Evolutionary conservation across 2,113 vertebrate species (phyloP).

Genomic region (Neoarius graeffei): DNA sequence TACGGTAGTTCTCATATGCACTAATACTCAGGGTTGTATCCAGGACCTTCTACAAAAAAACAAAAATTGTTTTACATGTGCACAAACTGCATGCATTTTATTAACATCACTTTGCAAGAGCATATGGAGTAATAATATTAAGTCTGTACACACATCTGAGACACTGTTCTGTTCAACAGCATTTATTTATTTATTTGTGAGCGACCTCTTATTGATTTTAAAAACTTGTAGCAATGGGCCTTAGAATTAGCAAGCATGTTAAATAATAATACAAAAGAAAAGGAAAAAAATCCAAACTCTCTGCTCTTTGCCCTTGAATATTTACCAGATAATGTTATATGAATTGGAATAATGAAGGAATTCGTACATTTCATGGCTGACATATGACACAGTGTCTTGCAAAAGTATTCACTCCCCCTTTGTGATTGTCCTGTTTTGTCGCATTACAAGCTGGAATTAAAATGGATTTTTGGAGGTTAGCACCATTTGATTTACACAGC

Average conservation of each 20-base stretch:
- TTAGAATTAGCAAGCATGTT: neutral
- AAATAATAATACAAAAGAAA: neutral
- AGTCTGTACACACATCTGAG: neutral
- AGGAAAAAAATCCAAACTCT: neutral
- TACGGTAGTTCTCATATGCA: neutral
- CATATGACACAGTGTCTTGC: neutral
- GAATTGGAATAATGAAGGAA: neutral
- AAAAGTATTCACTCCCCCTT: too few species aligned
- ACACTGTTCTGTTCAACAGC: neutral
- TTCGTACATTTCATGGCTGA: too few species aligned
- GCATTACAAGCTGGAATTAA: too few species aligned
- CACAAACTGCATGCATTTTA: neutral
- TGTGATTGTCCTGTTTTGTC: too few species aligned
- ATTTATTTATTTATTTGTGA: neutral
- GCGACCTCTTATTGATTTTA: neutral
- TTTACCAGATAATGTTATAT: neutral
- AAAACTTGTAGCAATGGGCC: neutral
- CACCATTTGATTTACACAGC: too few species aligned
- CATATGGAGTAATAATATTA: neutral
- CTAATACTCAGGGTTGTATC: neutral
- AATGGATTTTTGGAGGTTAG: too few species aligned
- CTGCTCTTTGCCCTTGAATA: neutral
- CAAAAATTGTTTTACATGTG: neutral
- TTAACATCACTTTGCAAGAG: neutral
- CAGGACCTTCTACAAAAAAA: neutral